These are phyloP conservation scores for Natrix natrix DNA, from an alignment of 2,797 vertebrate species.

Conservation along the genomic window DNA sequence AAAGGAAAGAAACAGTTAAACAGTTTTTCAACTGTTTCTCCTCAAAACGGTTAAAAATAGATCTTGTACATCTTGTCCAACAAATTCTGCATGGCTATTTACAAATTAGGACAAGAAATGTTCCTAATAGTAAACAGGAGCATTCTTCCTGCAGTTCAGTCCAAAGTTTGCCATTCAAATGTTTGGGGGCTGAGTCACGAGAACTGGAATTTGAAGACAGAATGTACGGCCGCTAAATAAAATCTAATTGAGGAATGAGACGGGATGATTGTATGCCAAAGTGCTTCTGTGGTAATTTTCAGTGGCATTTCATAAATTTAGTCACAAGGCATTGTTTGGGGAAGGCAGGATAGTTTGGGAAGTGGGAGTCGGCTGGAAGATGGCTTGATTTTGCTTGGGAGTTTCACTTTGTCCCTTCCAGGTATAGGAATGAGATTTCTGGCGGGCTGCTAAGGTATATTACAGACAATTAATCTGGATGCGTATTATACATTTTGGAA, in stretches of 20 bases:
- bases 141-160: background rate
- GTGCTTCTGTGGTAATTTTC: background rate
- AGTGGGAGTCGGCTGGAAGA: background rate
- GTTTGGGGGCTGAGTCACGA: conserved; percentile 18
- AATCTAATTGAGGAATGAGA: background rate
- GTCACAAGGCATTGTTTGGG: background rate
- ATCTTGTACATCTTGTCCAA: background rate
- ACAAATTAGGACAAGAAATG: conserved; percentile 17
- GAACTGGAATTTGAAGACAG: background rate
- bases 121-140: background rate
- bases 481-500: background rate
- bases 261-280: background rate
- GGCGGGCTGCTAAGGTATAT: background rate
- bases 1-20: background rate
- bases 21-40: background rate
- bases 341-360: background rate
- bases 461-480: background rate
- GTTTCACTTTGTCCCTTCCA: conserved; percentile 52
- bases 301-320: background rate
- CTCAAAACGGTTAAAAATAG: background rate
- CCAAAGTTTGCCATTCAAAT: background rate
- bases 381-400: conserved; percentile 23
- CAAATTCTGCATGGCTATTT: background rate
- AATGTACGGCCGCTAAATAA: conserved; percentile 9
- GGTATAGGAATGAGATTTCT: conserved; percentile 9